Base-by-base conservation (phyloP, 1,140 invertebrate genomes). In the Uloborus diversus region DNA sequence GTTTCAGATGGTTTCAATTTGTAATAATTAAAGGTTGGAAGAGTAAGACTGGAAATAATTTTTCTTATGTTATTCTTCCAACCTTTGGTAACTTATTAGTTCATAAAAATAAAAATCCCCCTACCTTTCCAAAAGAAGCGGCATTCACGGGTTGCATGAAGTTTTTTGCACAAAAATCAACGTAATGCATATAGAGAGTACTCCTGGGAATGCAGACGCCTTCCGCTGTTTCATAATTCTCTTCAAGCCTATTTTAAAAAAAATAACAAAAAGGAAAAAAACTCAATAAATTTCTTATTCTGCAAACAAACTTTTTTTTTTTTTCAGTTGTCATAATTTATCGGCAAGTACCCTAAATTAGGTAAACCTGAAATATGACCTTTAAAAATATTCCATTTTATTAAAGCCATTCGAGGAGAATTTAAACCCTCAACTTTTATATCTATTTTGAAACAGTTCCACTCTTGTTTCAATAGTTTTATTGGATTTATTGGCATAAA, bases 121-220 rank as follows among this genome's bases (percentile, higher is more conserved):
- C 78, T 83, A 90, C 89, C 87, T 90, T 90, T 65, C 90, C 90
- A 83, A 90, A 90, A 76, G 89, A 90, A 23, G 90, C 90, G 1
- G 90, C 90, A 81, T 90, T 90, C 65, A 90, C 89, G 0, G 90
- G 89, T 73, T 89, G 87, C 47, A 88, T 86, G 69, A 86, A 85
- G 61, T 87, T 87, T 61, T 85, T 87, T 59, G 85, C 84, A 82
- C 89, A 90, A 84, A 89, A 90, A 76, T 90, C 88, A 23, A 89
- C 86, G 83, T 90, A 90, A 82, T 90, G 89, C 33, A 86, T 85
- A 81, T 90, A 90, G 37, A 90, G 84, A 2, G 89, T 88, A 82
- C 88, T 89, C 35, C 90, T 82, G 1, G 90, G 89, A 32, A 90
- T 89, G 83, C 90, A 90, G 0, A 90, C 89, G 3, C 89, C 89